phyloP scores from a whole-genome alignment of 2,888 invertebrate genomes.

The Corbicula japonica region DNA sequence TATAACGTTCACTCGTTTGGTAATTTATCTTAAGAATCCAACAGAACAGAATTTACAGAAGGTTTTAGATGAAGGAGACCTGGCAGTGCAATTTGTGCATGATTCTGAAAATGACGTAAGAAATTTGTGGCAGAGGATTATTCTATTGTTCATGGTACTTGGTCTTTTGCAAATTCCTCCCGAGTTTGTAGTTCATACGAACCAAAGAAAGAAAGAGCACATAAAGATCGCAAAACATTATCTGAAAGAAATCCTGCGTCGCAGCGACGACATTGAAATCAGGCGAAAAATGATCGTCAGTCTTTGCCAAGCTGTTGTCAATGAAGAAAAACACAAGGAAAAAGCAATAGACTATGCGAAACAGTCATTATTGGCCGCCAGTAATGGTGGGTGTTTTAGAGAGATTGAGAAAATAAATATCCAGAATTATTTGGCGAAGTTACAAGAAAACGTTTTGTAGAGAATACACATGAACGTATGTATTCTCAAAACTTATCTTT shows the following conservation, averaged over 20 bases:
- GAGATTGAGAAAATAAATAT: conserved; percentile 14
- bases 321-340: conserved; percentile 1
- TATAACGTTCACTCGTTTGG: conserved; percentile 14
- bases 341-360: background rate
- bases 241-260: conserved; percentile 18
- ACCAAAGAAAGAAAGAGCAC: background rate
- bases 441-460: background rate
- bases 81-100: conserved; percentile 19
- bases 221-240: background rate
- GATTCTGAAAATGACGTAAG: conserved; percentile 19
- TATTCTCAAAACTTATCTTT: too few relatives aligned
- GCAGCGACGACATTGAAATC: conserved; percentile 13
- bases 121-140: conserved; percentile 25
- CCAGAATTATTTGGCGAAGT: background rate
- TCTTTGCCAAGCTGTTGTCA: conserved; percentile 7
- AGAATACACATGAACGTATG: too few relatives aligned
- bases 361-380: background rate
- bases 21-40: conserved; percentile 1
- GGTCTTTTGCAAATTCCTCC: background rate
- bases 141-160: conserved; percentile 13
- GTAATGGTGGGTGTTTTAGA: conserved; percentile 21
- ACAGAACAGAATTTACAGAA: conserved; percentile 13
- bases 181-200: conserved; percentile 9
- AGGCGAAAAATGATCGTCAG: conserved; percentile 24
- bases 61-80: conserved; percentile 18